Percentiles rank a stretch among this genome's conserved stretches.
Evolutionary conservation across 1,140 invertebrate genomes (phyloP).

Genomic region (Sogatella furcifera): DNA sequence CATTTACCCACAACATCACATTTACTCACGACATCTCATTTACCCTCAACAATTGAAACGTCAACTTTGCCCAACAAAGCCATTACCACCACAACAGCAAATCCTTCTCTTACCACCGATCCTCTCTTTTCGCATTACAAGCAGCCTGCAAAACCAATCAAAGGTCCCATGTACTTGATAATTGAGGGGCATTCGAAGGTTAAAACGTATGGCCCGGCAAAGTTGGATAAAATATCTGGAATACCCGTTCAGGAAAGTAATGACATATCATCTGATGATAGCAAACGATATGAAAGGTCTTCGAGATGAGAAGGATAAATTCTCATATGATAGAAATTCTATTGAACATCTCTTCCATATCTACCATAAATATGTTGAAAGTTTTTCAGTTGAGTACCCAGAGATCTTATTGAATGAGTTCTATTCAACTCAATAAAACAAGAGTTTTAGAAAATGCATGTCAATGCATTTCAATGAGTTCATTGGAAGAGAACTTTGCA

Average conservation of each 20-base stretch:
- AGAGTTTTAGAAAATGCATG: no score
- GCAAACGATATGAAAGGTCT: neutral
- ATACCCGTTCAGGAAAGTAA: constrained; percentile 17
- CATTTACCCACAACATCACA: constrained; percentile 35
- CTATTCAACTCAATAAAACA: no score
- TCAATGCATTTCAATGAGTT: no score
- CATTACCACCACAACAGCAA: neutral
- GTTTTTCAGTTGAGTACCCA: no score
- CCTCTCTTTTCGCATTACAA: constrained; percentile 49
- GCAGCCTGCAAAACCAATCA: constrained; percentile 46
- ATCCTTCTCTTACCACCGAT: constrained; percentile 33
- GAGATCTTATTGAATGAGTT: no score
- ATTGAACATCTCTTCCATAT: no score
- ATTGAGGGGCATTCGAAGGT: constrained; percentile 75
- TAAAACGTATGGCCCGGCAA: constrained; percentile 62
- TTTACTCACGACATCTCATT: constrained; percentile 29
- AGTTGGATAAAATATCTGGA: constrained; percentile 25
- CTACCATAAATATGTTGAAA: no score
- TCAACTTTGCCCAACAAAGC: neutral
- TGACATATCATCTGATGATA: constrained; percentile 11
- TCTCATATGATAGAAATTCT: no score
- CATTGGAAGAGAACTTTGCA: no score
- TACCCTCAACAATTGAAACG: constrained; percentile 14
- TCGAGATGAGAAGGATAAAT: neutral
- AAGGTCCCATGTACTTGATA: constrained; percentile 59